Conservation (phyloP, 2,888 invertebrate genomes). For the Antheraea yamamai region DNA sequence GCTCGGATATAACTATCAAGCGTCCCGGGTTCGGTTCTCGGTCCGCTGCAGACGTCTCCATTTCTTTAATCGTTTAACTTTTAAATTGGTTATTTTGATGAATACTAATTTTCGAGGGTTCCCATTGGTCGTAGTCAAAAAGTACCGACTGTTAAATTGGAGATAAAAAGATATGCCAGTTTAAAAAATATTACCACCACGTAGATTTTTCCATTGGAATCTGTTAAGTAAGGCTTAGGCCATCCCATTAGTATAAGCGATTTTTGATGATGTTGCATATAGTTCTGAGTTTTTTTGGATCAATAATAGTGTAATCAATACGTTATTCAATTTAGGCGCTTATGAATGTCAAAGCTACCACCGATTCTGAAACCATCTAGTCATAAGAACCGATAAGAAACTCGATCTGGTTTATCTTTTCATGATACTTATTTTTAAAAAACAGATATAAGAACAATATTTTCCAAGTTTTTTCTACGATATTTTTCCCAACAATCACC, state of each 20-base stretch:
- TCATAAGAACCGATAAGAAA: too few relatives aligned
- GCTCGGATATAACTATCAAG: constrained; percentile 35
- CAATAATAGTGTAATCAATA: too few relatives aligned
- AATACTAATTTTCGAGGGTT: constrained; percentile 14
- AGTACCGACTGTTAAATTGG: neutral
- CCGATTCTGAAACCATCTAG: too few relatives aligned
- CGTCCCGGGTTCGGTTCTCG: constrained; percentile 43
- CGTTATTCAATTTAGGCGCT: too few relatives aligned
- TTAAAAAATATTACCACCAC: too few relatives aligned
- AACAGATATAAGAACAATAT: too few relatives aligned
- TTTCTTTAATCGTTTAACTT: constrained; percentile 45
- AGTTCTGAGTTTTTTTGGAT: neutral
- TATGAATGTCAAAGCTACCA: too few relatives aligned
- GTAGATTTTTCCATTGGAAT: too few relatives aligned
- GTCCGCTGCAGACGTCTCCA: constrained; percentile 38
- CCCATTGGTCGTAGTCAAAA: neutral
- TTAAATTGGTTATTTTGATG: constrained; percentile 36
- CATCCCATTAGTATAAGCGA: neutral
- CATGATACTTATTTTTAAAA: too few relatives aligned
- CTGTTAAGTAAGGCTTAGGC: neutral
- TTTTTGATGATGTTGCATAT: neutral
- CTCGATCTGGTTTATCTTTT: too few relatives aligned
- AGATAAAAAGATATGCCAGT: neutral
- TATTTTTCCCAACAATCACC: neutral
- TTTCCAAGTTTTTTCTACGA: too few relatives aligned